A percentile compares a stretch with the other conserved stretches of the same genome.
Conservation (phyloP, 2,888 invertebrate genomes). For the Lochmaea crataegi region DNA sequence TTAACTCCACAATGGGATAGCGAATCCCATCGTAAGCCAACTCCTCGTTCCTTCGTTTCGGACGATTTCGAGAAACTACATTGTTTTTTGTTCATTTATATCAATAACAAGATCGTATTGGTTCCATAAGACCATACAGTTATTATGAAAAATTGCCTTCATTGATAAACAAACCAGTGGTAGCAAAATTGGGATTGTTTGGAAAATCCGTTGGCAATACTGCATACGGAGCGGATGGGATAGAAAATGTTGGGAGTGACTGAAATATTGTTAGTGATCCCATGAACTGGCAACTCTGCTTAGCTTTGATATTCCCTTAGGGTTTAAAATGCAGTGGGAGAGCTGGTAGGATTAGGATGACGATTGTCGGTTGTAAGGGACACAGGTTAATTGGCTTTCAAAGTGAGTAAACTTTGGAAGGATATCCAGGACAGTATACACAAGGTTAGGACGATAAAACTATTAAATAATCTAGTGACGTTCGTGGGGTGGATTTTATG, state of each 20-base stretch:
- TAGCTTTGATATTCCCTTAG: conserved; percentile 14
- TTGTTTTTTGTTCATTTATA: no score
- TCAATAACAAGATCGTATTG: no score
- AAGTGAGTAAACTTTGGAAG: conserved; percentile 22
- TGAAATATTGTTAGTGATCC: neutral
- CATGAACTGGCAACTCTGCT: neutral
- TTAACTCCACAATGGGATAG: neutral
- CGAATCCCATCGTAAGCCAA: conserved; percentile 19
- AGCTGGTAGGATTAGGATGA: conserved; percentile 28
- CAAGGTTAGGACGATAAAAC: neutral
- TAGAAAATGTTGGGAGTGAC: no score
- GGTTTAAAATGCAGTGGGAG: conserved; percentile 17
- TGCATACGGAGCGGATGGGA: no score
- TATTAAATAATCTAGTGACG: neutral
- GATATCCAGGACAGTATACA: conserved; percentile 7
- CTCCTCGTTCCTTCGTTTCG: no score
- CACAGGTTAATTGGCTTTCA: conserved; percentile 31
- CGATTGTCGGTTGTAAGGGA: conserved; percentile 29
- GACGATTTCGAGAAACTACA: no score
- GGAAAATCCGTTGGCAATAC: no score
- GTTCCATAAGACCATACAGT: no score
- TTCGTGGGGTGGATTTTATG: neutral
- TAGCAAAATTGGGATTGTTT: no score
- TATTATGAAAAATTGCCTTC: no score
- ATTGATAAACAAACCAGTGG: no score